Conservation (phyloP, 2,888 invertebrate species). For the Drosophila subquinaria region DNA sequence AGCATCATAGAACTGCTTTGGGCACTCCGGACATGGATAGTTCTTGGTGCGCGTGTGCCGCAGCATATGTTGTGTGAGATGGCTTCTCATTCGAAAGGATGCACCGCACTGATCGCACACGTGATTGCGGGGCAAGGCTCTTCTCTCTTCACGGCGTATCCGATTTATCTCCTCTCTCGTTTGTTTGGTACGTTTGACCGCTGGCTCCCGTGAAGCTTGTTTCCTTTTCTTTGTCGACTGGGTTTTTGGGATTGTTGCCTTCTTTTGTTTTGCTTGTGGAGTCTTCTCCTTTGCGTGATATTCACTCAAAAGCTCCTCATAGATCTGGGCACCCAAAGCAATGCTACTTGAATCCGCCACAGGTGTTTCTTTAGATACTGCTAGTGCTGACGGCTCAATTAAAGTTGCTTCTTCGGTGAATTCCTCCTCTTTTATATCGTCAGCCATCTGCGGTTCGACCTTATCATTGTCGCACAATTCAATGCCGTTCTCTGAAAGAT, state of each 20-base stretch:
- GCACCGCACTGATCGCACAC: conserved; percentile 78
- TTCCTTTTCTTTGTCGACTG: conserved; percentile 8
- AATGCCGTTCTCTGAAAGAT: neutral
- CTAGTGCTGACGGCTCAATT: conserved; percentile 5
- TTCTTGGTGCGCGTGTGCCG: conserved; percentile 87
- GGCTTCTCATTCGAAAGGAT: conserved; percentile 84
- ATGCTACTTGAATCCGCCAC: conserved; percentile 54
- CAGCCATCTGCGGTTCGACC: neutral
- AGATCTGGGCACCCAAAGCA: conserved; percentile 53
- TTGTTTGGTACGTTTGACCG: neutral
- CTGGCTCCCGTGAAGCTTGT: conserved; percentile 9
- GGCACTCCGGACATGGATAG: conserved; percentile 87
- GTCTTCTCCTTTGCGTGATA: conserved; percentile 48
- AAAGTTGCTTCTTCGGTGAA: conserved; percentile 6
- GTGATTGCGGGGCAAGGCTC: conserved; percentile 50
- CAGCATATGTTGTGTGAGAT: conserved; percentile 87
- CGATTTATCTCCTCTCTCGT: conserved; percentile 31
- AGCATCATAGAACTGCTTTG: conserved; percentile 87
- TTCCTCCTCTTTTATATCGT: conserved; percentile 15
- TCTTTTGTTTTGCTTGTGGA: conserved; percentile 9
- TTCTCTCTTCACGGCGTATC: conserved; percentile 61
- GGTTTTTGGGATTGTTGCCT: neutral
- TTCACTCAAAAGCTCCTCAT: conserved; percentile 59
- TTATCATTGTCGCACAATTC: neutral
- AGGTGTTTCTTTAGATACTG: neutral